phyloP scores from a whole-genome alignment of 2,797 vertebrate genomes.

The Pseudochirops cupreus region DNA sequence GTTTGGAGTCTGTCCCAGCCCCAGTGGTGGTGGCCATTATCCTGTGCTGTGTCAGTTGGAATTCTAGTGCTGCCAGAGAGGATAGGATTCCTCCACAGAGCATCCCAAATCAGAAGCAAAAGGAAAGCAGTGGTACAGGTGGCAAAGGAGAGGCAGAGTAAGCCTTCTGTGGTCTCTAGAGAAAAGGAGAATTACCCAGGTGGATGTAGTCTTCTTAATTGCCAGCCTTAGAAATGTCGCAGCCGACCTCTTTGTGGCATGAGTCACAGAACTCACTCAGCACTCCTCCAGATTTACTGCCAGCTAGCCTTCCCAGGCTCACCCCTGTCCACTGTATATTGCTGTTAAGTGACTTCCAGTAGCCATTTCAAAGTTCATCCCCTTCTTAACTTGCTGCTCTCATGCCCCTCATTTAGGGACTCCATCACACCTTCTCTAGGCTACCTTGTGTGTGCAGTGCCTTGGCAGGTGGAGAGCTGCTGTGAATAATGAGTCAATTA shows the following conservation, averaged over 20 bases:
- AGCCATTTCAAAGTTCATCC: conserved; percentile 50
- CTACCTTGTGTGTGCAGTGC: conserved; percentile 62
- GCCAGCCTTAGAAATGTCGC: conserved; percentile 24
- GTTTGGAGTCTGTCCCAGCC: neutral
- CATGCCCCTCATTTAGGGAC: conserved; percentile 67
- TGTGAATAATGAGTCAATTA: conserved; percentile 84
- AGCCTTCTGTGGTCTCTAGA: conserved; percentile 26
- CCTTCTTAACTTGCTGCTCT: conserved; percentile 58
- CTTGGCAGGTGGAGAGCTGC: conserved; percentile 78
- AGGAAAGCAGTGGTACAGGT: neutral
- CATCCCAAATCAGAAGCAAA: conserved; percentile 23
- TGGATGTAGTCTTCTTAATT: conserved; percentile 42
- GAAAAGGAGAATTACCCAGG: neutral
- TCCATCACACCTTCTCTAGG: conserved; percentile 66
- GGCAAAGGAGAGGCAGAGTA: conserved; percentile 16
- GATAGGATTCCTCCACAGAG: neutral
- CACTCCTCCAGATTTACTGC: conserved; percentile 8
- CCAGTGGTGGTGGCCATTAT: neutral
- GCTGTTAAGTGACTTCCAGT: conserved; percentile 31
- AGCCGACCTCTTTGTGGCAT: conserved; percentile 6
- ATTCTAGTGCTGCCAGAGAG: neutral
- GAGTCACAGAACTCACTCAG: conserved; percentile 7
- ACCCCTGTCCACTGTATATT: neutral
- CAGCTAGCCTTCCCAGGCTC: conserved; percentile 36
- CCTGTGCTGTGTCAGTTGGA: neutral